Evolutionary conservation across 2,888 invertebrate genomes (phyloP).

Genomic region (Drosophila vallismaia): DNA sequence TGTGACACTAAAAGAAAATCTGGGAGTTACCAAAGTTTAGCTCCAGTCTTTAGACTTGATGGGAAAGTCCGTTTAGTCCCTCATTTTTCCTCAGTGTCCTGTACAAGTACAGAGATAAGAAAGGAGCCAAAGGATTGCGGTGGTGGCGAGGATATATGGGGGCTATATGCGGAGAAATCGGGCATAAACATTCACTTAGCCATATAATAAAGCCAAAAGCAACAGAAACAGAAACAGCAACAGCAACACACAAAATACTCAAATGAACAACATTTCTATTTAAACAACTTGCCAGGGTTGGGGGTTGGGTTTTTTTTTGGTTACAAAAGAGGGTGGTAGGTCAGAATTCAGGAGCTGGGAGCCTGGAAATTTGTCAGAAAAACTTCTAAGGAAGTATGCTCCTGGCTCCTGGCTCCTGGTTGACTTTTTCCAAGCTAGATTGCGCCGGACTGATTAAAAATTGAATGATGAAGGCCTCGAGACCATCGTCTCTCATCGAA

Average conservation of each 20-base stretch:
- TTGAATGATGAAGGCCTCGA: constrained; percentile 64
- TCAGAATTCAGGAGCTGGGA: background rate
- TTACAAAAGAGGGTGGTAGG: background rate
- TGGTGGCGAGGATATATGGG: background rate
- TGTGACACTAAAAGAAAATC: constrained; percentile 13
- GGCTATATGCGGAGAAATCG: constrained; percentile 51
- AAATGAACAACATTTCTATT: constrained; percentile 60
- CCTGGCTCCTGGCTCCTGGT: constrained; percentile 2
- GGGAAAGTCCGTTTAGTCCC: too few species aligned
- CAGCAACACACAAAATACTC: constrained; percentile 24
- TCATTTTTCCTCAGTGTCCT: background rate
- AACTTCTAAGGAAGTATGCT: too few species aligned
- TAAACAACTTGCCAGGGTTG: constrained; percentile 10
- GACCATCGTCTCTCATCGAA: constrained; percentile 11
- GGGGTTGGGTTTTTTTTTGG: background rate
- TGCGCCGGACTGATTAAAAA: constrained; percentile 65
- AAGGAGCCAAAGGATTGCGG: constrained; percentile 22
- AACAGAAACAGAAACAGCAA: constrained; percentile 46
- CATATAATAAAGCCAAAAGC: constrained; percentile 57
- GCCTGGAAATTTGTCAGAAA: constrained; percentile 36
- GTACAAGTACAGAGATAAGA: constrained; percentile 18
- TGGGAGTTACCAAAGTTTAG: background rate
- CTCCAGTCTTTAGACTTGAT: too few species aligned
- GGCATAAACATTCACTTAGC: constrained; percentile 65
- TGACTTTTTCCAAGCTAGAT: constrained; percentile 25